Evolutionary conservation across 1,140 invertebrate species (phyloP).

Genomic region (Trissolcus basalis): DNA sequence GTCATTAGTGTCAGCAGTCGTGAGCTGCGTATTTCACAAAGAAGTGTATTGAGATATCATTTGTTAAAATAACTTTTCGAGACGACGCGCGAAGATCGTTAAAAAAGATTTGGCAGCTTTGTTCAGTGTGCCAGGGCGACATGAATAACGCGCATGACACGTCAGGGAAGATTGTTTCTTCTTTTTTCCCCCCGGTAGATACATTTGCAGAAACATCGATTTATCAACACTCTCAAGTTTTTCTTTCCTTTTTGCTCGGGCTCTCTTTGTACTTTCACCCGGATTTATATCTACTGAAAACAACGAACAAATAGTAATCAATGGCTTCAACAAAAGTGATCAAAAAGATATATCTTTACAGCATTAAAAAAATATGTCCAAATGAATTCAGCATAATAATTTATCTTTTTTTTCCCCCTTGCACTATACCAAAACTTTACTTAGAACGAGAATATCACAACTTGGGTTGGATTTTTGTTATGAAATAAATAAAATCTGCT

Average conservation of each 20-base stretch:
- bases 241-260: slow-evolving; percentile 24
- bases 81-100: slow-evolving; percentile 36
- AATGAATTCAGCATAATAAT: too few species aligned
- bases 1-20: slow-evolving; percentile 52
- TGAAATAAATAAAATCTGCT: too few species aligned
- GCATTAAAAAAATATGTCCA: too few species aligned
- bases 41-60: slow-evolving; percentile 49
- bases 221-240: slow-evolving; percentile 44
- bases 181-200: slow-evolving; percentile 4
- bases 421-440: too few species aligned
- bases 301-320: slow-evolving; percentile 6
- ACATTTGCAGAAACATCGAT: slow-evolving; percentile 43
- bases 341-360: too few species aligned
- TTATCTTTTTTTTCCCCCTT: too few species aligned
- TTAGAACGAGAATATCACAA: too few species aligned
- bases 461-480: too few species aligned
- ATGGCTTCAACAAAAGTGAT: too few species aligned
- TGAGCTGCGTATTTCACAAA: slow-evolving; percentile 34
- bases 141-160: slow-evolving; percentile 40
- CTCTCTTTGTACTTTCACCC: slow-evolving; percentile 41
- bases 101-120: slow-evolving; percentile 41
- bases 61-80: slow-evolving; percentile 48
- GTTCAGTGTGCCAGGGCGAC: slow-evolving; percentile 7
- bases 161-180: slow-evolving; percentile 45
- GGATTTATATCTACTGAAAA: slow-evolving; percentile 45